Base-by-base conservation (phyloP, 2,797 vertebrate species). In the Fundulus diaphanus region DNA sequence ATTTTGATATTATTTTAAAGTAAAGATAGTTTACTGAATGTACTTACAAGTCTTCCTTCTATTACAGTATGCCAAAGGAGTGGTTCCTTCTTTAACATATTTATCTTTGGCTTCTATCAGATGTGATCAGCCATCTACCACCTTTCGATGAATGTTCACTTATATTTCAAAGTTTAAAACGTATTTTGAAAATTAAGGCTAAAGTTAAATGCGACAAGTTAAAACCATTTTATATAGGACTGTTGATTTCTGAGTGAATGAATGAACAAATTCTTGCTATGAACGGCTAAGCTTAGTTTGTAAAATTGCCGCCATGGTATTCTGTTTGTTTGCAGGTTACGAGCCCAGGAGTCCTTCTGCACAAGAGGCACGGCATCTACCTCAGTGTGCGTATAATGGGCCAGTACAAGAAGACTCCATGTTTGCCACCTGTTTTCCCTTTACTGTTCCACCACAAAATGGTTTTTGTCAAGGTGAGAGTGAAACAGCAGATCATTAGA, bases 401-500 rank as follows among this genome's bases (percentile, higher is more conserved):
- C 51, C 96, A 97, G 83, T 95, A 94, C 90, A 95, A 88, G 87
- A 98, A 96, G 94, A 97, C 96, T 74, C 92, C 85, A 20, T 92
- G 94, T 79, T 86, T 97, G 82, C 95, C 96, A 73, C 94, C 96
- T 31, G 86, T 80, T 15, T 99, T 99, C 71, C 98, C 98, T 69
- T 87, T 99, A 74, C 76, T 84, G 80, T 96, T 98, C 90, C 92
- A 95, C 76, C 95, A 97, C 89, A 96, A 93, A 87, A 95, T 99
- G 93, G 83, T 94, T 31, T 98, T 99, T 94, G 94, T 95, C 89
- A 98, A 98, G 97, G 98, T 99, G 85, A 92, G 90, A 77, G 56
- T 73, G 49, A 61, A 48, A 44, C 4, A 71, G 0, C 46, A 9
- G 46, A 52, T 33, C 49, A 20, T 18, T 59, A 59, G 33, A 63